Conservation (phyloP, 2,888 invertebrate genomes). For the Dynastes maya region DNA sequence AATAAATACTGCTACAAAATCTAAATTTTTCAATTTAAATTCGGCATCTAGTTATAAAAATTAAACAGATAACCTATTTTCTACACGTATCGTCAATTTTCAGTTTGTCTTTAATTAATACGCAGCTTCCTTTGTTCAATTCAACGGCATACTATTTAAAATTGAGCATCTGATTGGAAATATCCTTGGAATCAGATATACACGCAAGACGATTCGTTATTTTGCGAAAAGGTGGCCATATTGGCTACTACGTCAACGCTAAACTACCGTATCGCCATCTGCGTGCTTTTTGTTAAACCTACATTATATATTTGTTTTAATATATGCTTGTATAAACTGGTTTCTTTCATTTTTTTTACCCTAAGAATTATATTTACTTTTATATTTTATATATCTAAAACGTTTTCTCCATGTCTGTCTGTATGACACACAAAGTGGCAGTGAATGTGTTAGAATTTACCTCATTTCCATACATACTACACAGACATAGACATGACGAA, state of each 20-base stretch:
- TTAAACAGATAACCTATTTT: too few relatives aligned
- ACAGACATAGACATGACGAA: constrained; percentile 57
- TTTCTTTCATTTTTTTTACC: neutral
- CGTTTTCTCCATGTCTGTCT: constrained; percentile 60
- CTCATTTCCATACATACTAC: constrained; percentile 60
- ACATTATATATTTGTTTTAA: constrained; percentile 18
- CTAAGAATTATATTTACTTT: constrained; percentile 46
- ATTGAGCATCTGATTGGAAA: constrained; percentile 67
- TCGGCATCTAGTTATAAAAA: too few relatives aligned
- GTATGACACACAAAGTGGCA: constrained; percentile 67
- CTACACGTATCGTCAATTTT: too few relatives aligned
- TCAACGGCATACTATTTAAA: constrained; percentile 65
- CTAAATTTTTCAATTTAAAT: too few relatives aligned
- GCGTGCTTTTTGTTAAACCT: constrained; percentile 33
- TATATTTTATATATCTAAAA: constrained; percentile 45
- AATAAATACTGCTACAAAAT: too few relatives aligned
- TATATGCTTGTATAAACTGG: constrained; percentile 38
- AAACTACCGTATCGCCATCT: constrained; percentile 4
- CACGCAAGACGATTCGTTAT: neutral
- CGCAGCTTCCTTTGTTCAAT: constrained; percentile 23
- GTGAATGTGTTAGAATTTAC: constrained; percentile 67
- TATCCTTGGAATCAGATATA: constrained; percentile 33
- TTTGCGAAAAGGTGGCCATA: neutral
- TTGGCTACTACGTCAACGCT: constrained; percentile 13
- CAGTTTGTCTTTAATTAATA: neutral